phyloP scores from a whole-genome alignment of 1,140 invertebrate species.

The Olivierus martensii region DNA sequence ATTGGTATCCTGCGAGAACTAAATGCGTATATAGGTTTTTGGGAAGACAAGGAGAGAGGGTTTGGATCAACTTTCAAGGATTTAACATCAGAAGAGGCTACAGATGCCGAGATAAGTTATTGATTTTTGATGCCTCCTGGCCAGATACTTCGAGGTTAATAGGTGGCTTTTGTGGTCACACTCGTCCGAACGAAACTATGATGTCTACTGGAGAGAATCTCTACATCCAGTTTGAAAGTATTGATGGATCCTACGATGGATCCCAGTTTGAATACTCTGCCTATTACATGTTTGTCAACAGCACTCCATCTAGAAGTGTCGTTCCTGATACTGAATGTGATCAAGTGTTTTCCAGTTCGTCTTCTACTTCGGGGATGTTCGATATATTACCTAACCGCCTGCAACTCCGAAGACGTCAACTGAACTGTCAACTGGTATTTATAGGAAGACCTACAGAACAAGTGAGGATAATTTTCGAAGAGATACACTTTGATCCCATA shows the following conservation, averaged over 20 bases:
- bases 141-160: neutral
- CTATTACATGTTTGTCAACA: neutral
- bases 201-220: neutral
- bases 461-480: neutral
- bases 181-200: neutral
- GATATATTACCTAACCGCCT: neutral
- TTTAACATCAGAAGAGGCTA: neutral
- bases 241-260: neutral
- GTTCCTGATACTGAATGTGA: neutral
- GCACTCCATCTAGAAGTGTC: neutral
- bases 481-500: neutral
- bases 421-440: neutral
- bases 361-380: neutral
- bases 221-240: neutral
- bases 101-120: neutral
- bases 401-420: neutral
- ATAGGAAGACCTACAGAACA: neutral
- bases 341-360: neutral
- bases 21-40: conserved; percentile 77
- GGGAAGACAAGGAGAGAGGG: conserved; percentile 54
- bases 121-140: neutral
- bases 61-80: neutral
- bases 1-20: conserved; percentile 53
- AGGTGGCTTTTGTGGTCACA: neutral
- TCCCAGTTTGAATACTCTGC: neutral